These are phyloP conservation scores for Lithodes maja DNA, from an alignment of 2,888 invertebrate species.

Conservation along the genomic window DNA sequence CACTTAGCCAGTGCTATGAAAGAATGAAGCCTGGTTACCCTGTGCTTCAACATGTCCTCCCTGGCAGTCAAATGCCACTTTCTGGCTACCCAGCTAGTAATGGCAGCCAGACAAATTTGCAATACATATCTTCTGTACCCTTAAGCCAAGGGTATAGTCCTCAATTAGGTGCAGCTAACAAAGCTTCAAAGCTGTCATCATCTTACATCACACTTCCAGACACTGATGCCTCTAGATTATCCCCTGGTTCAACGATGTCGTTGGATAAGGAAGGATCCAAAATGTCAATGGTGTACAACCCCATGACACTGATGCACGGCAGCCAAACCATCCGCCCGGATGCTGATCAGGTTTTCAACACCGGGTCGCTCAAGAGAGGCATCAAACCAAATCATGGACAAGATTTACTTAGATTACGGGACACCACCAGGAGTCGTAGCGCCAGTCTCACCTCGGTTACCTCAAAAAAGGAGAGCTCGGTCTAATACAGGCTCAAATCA, in stretches of 20 bases:
- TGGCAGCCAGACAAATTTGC: slow-evolving; percentile 38
- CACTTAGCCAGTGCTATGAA: slow-evolving; percentile 30
- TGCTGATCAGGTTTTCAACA: slow-evolving; percentile 29
- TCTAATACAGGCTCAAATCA: slow-evolving; percentile 40
- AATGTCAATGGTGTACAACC: slow-evolving; percentile 61
- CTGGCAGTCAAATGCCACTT: slow-evolving; percentile 13
- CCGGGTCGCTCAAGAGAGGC: slow-evolving; percentile 54
- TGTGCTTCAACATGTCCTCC: slow-evolving; percentile 36
- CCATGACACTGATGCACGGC: slow-evolving; percentile 39
- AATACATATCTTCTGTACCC: slow-evolving; percentile 46
- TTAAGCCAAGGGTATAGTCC: slow-evolving; percentile 39
- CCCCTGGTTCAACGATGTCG: slow-evolving; percentile 27
- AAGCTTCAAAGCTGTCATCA: neutral
- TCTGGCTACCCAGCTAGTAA: slow-evolving; percentile 25
- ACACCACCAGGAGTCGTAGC: slow-evolving; percentile 52
- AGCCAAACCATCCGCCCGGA: neutral
- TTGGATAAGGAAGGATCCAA: slow-evolving; percentile 35
- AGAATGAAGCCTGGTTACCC: slow-evolving; percentile 43
- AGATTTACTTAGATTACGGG: slow-evolving; percentile 54
- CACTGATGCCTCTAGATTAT: slow-evolving; percentile 28
- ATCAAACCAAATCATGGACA: slow-evolving; percentile 51
- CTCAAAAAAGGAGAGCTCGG: slow-evolving; percentile 57
- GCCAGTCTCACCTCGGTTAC: slow-evolving; percentile 50
- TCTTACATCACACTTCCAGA: slow-evolving; percentile 46
- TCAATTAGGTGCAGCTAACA: slow-evolving; percentile 3